A percentile compares a stretch with the other conserved stretches of the same genome.
phyloP scores from a whole-genome alignment of 2,888 invertebrate species.

The Caenorhabditis wallacei region DNA sequence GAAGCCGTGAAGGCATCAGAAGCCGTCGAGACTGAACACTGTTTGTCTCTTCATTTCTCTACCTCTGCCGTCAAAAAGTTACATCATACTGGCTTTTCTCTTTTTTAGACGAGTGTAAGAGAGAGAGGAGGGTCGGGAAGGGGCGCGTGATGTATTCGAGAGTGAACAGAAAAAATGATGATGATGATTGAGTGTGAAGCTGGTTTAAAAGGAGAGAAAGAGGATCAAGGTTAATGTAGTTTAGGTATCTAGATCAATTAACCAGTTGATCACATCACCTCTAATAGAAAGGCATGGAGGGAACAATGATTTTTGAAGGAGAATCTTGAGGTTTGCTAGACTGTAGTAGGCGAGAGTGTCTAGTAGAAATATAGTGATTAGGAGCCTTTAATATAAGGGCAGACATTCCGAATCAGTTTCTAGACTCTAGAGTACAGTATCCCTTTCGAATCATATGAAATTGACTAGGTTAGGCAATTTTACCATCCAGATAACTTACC shows the following conservation, averaged over 20 bases:
- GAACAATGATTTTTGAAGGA: too few relatives aligned
- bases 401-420: too few relatives aligned
- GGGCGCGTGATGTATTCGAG: slow-evolving; percentile 27
- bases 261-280: not conserved
- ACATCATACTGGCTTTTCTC: slow-evolving; percentile 22
- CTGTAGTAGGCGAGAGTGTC: too few relatives aligned
- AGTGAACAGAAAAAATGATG: slow-evolving; percentile 21
- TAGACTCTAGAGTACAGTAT: too few relatives aligned
- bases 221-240: slow-evolving; percentile 36
- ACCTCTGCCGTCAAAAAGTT: slow-evolving; percentile 8
- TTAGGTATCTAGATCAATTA: not conserved
- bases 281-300: too few relatives aligned
- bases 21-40: slow-evolving; percentile 52
- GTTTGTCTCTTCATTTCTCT: slow-evolving; percentile 6
- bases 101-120: slow-evolving; percentile 11
- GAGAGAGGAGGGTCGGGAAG: not conserved
- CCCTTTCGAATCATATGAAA: too few relatives aligned
- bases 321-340: too few relatives aligned
- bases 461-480: too few relatives aligned
- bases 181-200: slow-evolving; percentile 8
- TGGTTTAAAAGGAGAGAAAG: slow-evolving; percentile 4
- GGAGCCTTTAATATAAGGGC: too few relatives aligned
- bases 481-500: too few relatives aligned
- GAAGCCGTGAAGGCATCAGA: slow-evolving; percentile 16
- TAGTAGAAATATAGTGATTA: too few relatives aligned